Percentiles rank a stretch among this genome's conserved stretches.
Conservation (phyloP, 2,113 vertebrate species). For the Leptodactylus fuscus region DNA sequence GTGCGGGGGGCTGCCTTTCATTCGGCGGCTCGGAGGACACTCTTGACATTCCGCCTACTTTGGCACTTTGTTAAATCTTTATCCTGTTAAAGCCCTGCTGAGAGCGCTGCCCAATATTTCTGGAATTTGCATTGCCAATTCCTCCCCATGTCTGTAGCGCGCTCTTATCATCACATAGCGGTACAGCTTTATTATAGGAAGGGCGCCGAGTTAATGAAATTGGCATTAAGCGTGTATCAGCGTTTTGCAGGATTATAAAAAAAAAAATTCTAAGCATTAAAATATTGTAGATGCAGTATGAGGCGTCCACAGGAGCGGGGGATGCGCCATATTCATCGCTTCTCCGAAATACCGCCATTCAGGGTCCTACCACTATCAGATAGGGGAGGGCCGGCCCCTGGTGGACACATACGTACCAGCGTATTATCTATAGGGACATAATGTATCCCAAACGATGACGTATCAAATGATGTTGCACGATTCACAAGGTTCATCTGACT, state of each 20-base stretch:
- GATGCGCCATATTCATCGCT: too few relatives aligned
- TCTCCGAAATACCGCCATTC: not conserved
- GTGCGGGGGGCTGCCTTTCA: conserved; percentile 6
- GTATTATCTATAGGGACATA: too few relatives aligned
- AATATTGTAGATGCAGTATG: conserved; percentile 47
- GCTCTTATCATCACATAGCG: conserved; percentile 68
- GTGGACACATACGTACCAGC: not conserved
- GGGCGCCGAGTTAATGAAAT: conserved; percentile 71
- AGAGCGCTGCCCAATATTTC: conserved; percentile 63
- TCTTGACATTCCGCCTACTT: conserved; percentile 67
- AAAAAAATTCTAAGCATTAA: conserved; percentile 40
- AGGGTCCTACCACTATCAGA: not conserved
- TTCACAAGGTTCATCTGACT: too few relatives aligned
- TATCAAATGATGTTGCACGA: too few relatives aligned
- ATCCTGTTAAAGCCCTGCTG: conserved; percentile 69
- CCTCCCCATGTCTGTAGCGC: conserved; percentile 55
- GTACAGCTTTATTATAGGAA: conserved; percentile 65
- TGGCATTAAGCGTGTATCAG: conserved; percentile 66
- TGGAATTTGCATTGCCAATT: conserved; percentile 67
- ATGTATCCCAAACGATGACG: too few relatives aligned
- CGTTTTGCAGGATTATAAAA: conserved; percentile 62
- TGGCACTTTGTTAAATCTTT: conserved; percentile 66
- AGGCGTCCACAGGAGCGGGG: not conserved
- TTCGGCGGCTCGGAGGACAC: conserved; percentile 56
- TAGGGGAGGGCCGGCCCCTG: not conserved